These are phyloP conservation scores for Morphnarchus princeps DNA, from an alignment of 2,113 vertebrate species.

Conservation along the genomic window DNA sequence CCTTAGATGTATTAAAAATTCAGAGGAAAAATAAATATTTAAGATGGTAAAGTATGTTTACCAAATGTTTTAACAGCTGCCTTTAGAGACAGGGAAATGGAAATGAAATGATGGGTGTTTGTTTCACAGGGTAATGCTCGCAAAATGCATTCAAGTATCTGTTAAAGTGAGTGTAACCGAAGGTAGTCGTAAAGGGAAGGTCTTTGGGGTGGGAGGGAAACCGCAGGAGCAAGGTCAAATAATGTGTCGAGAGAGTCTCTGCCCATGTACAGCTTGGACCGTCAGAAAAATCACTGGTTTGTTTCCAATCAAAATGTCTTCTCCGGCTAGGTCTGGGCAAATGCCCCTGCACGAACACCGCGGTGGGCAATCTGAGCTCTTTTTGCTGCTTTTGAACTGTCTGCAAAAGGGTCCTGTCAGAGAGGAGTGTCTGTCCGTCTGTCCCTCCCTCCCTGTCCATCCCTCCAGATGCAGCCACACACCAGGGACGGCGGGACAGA, in stretches of 20 bases:
- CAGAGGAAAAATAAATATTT: conserved; percentile 83
- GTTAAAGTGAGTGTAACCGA: neutral
- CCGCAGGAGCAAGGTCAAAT: neutral
- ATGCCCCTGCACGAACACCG: neutral
- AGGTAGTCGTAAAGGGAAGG: neutral
- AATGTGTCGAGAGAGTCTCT: neutral
- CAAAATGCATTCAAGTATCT: conserved; percentile 45
- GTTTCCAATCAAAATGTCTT: neutral
- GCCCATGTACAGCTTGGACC: neutral
- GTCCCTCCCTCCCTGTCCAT: neutral
- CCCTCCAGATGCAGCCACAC: neutral
- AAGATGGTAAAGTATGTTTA: conserved; percentile 80
- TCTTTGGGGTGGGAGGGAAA: neutral
- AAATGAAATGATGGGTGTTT: conserved; percentile 67
- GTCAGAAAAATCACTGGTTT: neutral
- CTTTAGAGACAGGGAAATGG: conserved; percentile 71
- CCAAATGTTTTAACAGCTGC: conserved; percentile 78
- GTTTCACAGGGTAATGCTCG: conserved; percentile 52
- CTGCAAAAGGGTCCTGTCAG: neutral
- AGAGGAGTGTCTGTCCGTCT: rapidly evolving
- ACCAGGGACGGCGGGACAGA: neutral
- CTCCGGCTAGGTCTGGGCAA: neutral
- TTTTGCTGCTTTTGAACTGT: neutral
- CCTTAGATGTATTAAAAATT: conserved; percentile 78
- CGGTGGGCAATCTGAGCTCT: neutral